Conservation (phyloP, 1,140 invertebrate species). For the Neodiprion lecontei region DNA sequence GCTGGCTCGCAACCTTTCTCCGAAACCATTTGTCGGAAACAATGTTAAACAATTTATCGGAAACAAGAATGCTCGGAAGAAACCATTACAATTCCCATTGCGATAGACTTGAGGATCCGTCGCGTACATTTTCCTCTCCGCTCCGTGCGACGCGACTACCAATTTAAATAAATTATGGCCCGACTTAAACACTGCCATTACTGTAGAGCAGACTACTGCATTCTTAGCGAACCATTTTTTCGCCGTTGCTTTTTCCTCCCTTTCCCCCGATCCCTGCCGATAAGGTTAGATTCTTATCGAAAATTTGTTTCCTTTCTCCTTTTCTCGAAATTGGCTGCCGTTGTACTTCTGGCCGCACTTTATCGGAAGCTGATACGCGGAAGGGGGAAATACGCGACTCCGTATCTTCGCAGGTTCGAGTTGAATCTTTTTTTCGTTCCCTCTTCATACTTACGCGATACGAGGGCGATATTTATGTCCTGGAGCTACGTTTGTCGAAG, state of each 20-base stretch:
- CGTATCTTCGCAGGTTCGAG: neutral
- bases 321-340: too few species aligned
- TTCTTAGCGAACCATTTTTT: neutral
- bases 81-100: neutral
- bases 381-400: neutral
- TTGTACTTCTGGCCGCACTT: too few species aligned
- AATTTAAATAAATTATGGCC: conserved; percentile 6
- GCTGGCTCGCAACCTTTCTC: neutral
- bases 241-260: neutral
- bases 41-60: conserved; percentile 5
- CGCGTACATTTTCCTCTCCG: neutral
- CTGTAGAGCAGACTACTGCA: neutral
- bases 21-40: neutral
- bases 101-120: neutral
- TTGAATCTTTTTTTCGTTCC: neutral
- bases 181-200: conserved; percentile 1
- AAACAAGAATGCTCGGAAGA: neutral
- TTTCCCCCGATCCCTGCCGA: neutral
- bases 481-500: too few species aligned
- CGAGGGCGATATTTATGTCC: too few species aligned
- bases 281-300: neutral
- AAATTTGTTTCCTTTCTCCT: neutral
- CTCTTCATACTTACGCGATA: neutral
- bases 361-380: neutral
- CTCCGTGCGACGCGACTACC: neutral